Base-by-base conservation (phyloP, 2,113 vertebrate genomes). In the Cinclus mexicanus region DNA sequence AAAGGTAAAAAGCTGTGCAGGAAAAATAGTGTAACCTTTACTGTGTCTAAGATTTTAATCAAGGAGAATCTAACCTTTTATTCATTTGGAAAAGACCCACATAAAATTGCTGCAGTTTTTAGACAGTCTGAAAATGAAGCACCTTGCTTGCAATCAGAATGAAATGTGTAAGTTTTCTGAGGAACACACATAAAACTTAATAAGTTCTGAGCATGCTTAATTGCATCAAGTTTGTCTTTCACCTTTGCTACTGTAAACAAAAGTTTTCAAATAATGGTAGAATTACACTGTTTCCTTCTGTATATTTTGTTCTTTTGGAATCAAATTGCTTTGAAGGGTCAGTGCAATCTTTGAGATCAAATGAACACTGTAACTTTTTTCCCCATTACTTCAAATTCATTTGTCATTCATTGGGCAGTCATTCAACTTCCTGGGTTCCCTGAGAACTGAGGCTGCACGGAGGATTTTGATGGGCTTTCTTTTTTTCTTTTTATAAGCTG, bases 341-440 rank as follows among this genome's bases (percentile, higher is more conserved):
- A 39, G 1, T 33, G 14, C 39, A 49, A 52, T 49, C 18, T 53
- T 65, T 65, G 49, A 91, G 33, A 37, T 69, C 2, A 44, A 63
- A 64, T 35, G 23, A 91, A 23, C 35, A 20, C 7, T n/a, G 6
- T 57, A 68, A 25, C 6, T 4, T 81, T 68, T 53, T 44, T 7
- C 3, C 5, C 10, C 5, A 8, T 53, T 35, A 64, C 7, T 90
- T 78, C 39, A 35, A 11, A 46, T 78, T 25, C 56, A 8, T 64
- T 94, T 85, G 72, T 83, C 17, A 29, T 65, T 87, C 15, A 12
- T 76, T 83, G 9, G 1, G 0, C 24, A 52, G 33, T 90, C 1
- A 1, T 64, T 90, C 1, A 14, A 0, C 69, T 74, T 91, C 18
- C 14, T 0, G 1, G 50, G 71, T 55, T 76, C 24, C 24, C 11